phyloP scores from a whole-genome alignment of 2,888 invertebrate species.

The Calameuta idolon region DNA sequence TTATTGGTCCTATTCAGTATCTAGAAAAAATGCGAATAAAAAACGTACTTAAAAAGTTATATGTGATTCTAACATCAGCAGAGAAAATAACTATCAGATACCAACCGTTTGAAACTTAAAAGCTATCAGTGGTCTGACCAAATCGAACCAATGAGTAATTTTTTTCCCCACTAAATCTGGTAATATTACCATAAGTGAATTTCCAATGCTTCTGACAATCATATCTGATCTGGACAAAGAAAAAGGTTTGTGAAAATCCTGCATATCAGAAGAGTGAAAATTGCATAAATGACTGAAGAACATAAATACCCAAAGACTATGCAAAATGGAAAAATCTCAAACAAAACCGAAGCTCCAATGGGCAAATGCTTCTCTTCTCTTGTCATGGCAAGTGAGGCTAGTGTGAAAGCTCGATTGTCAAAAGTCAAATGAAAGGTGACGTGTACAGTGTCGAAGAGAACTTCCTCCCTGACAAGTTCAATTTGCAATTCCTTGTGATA shows the following conservation, averaged over 20 bases:
- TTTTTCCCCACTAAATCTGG: constrained; percentile 90
- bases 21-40: constrained; percentile 68
- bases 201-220: constrained; percentile 89
- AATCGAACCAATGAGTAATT: constrained; percentile 91
- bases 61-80: not conserved
- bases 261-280: not conserved
- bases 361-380: constrained; percentile 90
- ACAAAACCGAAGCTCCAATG: constrained; percentile 88
- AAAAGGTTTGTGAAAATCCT: not conserved
- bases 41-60: not conserved
- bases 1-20: constrained; percentile 96
- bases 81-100: constrained; percentile 23
- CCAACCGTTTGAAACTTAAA: constrained; percentile 96
- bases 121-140: constrained; percentile 91
- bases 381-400: constrained; percentile 86
- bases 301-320: constrained; percentile 89
- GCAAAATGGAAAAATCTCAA: constrained; percentile 98
- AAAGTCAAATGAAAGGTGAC: constrained; percentile 95
- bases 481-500: constrained; percentile 96
- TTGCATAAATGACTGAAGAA: not conserved
- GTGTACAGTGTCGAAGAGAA: constrained; percentile 90
- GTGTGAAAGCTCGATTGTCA: constrained; percentile 91
- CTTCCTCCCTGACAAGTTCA: constrained; percentile 87
- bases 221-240: constrained; percentile 79
- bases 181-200: constrained; percentile 89